phyloP scores from a whole-genome alignment of 2,888 invertebrate genomes.

The Sipunculus nudus region DNA sequence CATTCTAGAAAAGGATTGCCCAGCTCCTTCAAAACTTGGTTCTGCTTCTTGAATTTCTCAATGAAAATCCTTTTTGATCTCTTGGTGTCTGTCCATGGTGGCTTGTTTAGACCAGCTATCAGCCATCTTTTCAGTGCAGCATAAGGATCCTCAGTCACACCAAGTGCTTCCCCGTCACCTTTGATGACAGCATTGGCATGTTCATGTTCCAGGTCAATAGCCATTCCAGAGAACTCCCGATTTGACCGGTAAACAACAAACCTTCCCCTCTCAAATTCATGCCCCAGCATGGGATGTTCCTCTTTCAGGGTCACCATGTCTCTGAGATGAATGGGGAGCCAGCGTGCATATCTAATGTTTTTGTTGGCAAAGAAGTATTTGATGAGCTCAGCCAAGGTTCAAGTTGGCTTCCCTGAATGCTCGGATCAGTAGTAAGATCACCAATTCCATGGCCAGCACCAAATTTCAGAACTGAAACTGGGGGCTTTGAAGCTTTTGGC shows the following conservation, averaged over 20 bases:
- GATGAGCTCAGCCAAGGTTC: conserved; percentile 27
- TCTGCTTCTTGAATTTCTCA: no score
- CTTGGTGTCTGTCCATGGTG: no score
- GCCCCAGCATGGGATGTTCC: conserved; percentile 30
- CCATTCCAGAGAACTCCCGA: conserved; percentile 33
- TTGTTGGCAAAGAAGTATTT: conserved; percentile 41
- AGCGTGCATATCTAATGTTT: conserved; percentile 41
- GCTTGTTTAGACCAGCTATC: conserved; percentile 39
- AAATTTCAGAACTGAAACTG: conserved; percentile 31
- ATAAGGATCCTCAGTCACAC: conserved; percentile 40
- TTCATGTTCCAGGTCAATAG: no score
- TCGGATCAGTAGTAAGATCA: conserved; percentile 21
- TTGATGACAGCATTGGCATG: conserved; percentile 44
- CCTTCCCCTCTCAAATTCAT: conserved; percentile 37
- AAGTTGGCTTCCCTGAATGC: conserved; percentile 31
- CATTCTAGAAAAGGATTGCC: no score
- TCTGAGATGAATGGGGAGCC: conserved; percentile 42
- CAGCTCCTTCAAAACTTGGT: no score
- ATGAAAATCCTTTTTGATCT: no score
- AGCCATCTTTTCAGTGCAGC: conserved; percentile 43
- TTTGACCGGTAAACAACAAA: conserved; percentile 39
- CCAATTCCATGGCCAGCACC: conserved; percentile 17
- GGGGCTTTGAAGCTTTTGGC: background rate
- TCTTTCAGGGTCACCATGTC: conserved; percentile 39
- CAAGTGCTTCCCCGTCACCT: conserved; percentile 42